Conservation (phyloP, 2,888 invertebrate genomes). For the Piscicola geometra region DNA sequence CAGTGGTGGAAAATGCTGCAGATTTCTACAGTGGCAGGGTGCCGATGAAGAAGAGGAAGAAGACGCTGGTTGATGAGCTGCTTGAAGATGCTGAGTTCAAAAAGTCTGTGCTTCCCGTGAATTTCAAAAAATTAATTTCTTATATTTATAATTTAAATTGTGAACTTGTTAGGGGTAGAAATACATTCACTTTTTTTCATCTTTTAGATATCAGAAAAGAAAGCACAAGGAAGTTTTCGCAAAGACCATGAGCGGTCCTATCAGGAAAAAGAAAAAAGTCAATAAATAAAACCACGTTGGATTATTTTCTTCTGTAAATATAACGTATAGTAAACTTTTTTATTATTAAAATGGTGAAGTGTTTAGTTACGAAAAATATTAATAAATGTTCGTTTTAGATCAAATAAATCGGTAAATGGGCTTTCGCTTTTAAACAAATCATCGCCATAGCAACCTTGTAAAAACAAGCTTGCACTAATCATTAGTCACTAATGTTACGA, state of each 20-base stretch:
- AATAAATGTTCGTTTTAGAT: too few species aligned
- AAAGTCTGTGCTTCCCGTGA: conserved; percentile 45
- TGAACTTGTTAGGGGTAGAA: too few species aligned
- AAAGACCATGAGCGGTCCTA: neutral
- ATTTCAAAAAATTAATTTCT: neutral
- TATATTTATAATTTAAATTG: too few species aligned
- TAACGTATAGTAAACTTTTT: too few species aligned
- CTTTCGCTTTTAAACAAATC: neutral
- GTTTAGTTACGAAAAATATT: too few species aligned
- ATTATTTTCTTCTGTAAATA: too few species aligned
- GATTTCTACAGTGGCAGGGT: conserved; percentile 76
- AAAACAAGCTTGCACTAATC: neutral
- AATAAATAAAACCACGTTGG: too few species aligned
- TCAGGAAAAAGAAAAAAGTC: neutral
- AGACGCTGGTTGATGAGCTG: conserved; percentile 86
- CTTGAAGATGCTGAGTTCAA: conserved; percentile 77
- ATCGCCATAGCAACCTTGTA: neutral
- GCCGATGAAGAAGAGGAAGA: conserved; percentile 78
- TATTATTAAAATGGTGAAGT: too few species aligned
- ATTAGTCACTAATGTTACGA: neutral
- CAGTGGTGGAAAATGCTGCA: conserved; percentile 71
- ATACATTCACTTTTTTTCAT: neutral
- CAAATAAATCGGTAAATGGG: too few species aligned
- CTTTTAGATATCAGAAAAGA: conserved; percentile 3
- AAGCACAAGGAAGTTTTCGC: neutral